Conservation (phyloP, 1,140 invertebrate genomes). For the Hyles vespertilio region DNA sequence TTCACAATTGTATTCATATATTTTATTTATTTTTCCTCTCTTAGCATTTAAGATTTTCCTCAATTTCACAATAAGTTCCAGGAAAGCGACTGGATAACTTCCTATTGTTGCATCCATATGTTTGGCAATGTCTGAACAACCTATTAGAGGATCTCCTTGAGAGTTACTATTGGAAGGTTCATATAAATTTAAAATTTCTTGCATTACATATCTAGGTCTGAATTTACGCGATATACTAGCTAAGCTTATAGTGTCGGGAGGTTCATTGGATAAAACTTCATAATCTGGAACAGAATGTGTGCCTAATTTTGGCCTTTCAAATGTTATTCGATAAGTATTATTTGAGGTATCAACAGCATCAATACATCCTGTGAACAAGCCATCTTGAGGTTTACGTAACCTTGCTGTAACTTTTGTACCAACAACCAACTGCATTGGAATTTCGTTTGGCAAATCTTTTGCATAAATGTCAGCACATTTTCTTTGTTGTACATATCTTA, state of each 20-base stretch:
- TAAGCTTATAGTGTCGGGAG: conserved; percentile 92
- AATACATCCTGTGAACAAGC: conserved; percentile 96
- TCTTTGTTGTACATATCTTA: conserved; percentile 94
- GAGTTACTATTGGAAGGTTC: conserved; percentile 45
- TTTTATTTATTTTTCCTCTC: conserved; percentile 85
- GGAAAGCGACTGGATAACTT: conserved; percentile 89
- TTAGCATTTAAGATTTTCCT: conserved; percentile 92
- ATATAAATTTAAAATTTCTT: conserved; percentile 61
- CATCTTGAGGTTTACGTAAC: conserved; percentile 95
- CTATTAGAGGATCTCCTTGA: conserved; percentile 75
- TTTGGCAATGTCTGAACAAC: conserved; percentile 62
- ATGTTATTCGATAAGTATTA: conserved; percentile 98
- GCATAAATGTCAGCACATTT: conserved; percentile 89
- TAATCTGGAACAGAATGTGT: conserved; percentile 98
- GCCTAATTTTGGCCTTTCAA: conserved; percentile 94
- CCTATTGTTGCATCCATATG: conserved; percentile 79
- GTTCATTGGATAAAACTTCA: conserved; percentile 96
- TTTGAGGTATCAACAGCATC: conserved; percentile 98
- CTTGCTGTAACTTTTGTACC: conserved; percentile 97
- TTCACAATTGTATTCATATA: conserved; percentile 93
- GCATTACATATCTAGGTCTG: conserved; percentile 81
- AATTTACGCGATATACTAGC: conserved; percentile 88
- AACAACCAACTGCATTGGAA: conserved; percentile 96
- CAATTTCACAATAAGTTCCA: conserved; percentile 91
- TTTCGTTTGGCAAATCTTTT: conserved; percentile 96